Base-by-base conservation (phyloP, 2,797 vertebrate species). In the Cossypha niveicapilla region DNA sequence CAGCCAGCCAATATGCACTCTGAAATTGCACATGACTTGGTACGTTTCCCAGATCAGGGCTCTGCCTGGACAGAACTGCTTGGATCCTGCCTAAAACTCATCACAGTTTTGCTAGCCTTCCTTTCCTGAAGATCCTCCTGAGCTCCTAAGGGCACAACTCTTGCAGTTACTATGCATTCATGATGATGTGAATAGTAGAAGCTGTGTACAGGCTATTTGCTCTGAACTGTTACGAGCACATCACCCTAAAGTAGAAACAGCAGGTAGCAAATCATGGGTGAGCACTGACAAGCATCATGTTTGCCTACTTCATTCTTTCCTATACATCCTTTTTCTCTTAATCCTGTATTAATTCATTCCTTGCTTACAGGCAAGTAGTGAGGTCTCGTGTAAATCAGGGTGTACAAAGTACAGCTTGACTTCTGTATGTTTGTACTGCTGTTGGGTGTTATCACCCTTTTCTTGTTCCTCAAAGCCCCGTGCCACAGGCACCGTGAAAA, bases 1-100 rank as follows among this genome's bases (percentile, higher is more conserved):
- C n/a, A 2, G 37, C 44, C 68, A 50, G 68, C 65, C 65, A 41
- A 3, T 19, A 28, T 5, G 28, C 68, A 37, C 88, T 75, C 80
- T 10, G 72, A 90, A 91, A 93, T 88, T 92, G 92, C 90, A 90
- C 89, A 51, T 12, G n/a, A 94, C 21, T 72, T 77, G 95, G 93
- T 95, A 96, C 68, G 16, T 94, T 86, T 78, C 89, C 89, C 75
- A 75, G 34, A 88, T 75, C 84, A 87, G 87, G 72, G 74, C 62
- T 93, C 78, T 88, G 68, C 87, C 67, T 94, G 86, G 86, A 71
- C 67, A 89, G 63, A 84, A 76, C 67, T 74, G 75, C 79, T 86
- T 79, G 86, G 68, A 96, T 96, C 83, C 90, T 88, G 79, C 86
- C 84, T 86, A 91, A 75, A 96, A 79, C 35, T 77, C 7, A 1